Base-by-base conservation (phyloP, 2,113 vertebrate genomes). In the Gorsachius goisagi region DNA sequence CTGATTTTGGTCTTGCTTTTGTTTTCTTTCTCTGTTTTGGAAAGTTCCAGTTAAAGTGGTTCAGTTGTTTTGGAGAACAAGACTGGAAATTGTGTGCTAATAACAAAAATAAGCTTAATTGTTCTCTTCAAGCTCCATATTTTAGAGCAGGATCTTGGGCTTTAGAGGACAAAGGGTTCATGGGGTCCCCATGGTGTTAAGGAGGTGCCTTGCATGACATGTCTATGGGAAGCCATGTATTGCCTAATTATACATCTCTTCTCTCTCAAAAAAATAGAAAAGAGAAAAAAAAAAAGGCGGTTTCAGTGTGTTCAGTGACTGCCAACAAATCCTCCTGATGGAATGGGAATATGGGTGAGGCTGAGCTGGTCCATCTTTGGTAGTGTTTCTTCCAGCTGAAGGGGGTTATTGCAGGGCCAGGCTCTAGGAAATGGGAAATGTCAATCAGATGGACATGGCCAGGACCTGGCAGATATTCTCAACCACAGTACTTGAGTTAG, bases 61-160 rank as follows among this genome's bases (percentile, higher is more conserved):
- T 78, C 89, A 85, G 83, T 64, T 86, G 73, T 88, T 97, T 90
- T 85, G 52, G 53, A 89, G 73, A 92, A 75, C 0, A 3, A 92
- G 60, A 60, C 50, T 89, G 93, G 69, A 85, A 95, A 87, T 89
- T 64, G 62, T 80, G 93, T 91, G 26, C 39, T 94, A 89, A 88
- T 72, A 78, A 90, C 24, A 89, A 91, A 94, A 96, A 78, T 71
- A 74, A 94, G 35, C 33, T 73, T 52, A 91, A 92, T 88, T 91
- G 28, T 91, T 60, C 77, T 89, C 28, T 49, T 71, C 21, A 87
- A 87, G 68, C 75, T 89, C 77, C 5, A 9, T 87, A 44, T 87
- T 95, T 92, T 84, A 80, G 28, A 81, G 26, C 23, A 86, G 47
- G 15, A 90, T 86, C 28, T 77, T 67, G 75, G 56, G 14, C 56